A percentile compares a stretch with the other conserved stretches of the same genome.
These are phyloP conservation scores for Litocranius walleri DNA, from an alignment of 2,113 vertebrate genomes.

Conservation along the genomic window DNA sequence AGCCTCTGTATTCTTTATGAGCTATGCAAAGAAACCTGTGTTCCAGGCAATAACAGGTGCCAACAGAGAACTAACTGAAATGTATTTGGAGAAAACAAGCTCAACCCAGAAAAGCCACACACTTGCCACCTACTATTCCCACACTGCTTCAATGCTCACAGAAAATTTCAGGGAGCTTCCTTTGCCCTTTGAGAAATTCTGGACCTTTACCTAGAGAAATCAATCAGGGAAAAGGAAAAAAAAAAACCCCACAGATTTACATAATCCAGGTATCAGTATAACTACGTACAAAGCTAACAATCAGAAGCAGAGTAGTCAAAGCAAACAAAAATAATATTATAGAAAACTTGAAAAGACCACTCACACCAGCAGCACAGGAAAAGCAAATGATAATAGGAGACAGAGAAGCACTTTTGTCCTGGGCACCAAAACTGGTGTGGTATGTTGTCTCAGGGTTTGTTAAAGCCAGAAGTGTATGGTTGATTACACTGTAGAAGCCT, in stretches of 20 bases:
- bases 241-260: not conserved
- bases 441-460: not conserved
- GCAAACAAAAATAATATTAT: conserved; percentile 4
- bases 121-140: not conserved
- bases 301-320: not conserved
- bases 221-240: not conserved
- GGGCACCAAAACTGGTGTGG: not conserved
- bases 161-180: not conserved
- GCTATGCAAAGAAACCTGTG: not conserved
- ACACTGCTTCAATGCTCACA: not conserved
- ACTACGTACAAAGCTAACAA: not conserved
- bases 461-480: not conserved
- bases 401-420: not conserved
- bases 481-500: not conserved
- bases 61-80: conserved; percentile 26
- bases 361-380: not conserved
- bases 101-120: not conserved
- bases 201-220: not conserved
- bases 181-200: not conserved
- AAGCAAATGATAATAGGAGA: not conserved
- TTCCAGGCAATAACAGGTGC: not conserved
- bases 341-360: not conserved
- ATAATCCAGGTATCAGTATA: not conserved
- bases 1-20: not conserved
- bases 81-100: not conserved